Evolutionary conservation across 2,113 vertebrate species (phyloP), one percentile per base, ranked within the genome.

Genomic region (Esox niger): DNA sequence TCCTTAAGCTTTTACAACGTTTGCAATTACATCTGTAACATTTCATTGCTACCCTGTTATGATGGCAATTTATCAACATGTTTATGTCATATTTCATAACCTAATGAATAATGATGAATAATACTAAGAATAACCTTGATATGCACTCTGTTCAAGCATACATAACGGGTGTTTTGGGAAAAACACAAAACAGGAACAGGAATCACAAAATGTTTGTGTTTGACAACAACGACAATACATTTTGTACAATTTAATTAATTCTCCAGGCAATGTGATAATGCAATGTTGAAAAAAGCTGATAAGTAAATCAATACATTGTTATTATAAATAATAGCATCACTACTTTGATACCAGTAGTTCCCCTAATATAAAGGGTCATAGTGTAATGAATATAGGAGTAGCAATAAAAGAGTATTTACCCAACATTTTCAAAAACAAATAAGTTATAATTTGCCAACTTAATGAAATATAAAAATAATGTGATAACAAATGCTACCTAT

Each of bases 321-420:
- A 52, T 52, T 52, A 52, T 52, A 8, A 7, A 8, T 21, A 52
- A 52, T 52, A 8, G 47, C 8, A 8, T 2, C 17, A 43, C 38
- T 43, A 17, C 17, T 43, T 15, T 17, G 17, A 2, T 43, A 17
- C 2, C 5, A 4, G 3, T 17, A 43, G 13, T 43, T 43, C 38
- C 38, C 38, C 17, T 43, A 43, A 15, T 43, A 43, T 43, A 43
- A 23, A n/a, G 47, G 47, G n/a, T 23, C 2, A 52, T 52, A 52
- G 47, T 52, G 47, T 52, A 52, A 21, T 52, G 47, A 52, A 52
- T 52, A 23, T 23, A 52, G 47, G 46, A 64, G 26, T 21, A 68
- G 52, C 56, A 30, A 88, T 91, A 91, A 91, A 90, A 90, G 91
- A 92, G 91, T 21, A n/a, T 52, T 52, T 21, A 52, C 38, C 38